Percentiles rank a stretch among this genome's conserved stretches.
These are phyloP conservation scores for Capitella teleta DNA, from an alignment of 1,140 invertebrate genomes.

Conservation along the genomic window DNA sequence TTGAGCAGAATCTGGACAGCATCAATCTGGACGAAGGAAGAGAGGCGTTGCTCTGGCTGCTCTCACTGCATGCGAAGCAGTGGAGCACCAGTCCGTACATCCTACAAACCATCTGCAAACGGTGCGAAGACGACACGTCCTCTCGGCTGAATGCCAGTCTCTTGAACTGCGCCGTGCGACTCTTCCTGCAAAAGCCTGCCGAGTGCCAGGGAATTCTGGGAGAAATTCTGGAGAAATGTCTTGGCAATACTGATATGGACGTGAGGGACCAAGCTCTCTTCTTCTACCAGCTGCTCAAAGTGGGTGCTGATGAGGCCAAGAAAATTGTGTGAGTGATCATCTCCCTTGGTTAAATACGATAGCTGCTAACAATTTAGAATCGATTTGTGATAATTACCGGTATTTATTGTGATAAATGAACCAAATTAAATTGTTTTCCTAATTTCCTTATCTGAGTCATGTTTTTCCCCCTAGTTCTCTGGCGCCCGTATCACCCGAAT, in stretches of 20 bases:
- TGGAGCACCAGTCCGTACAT: constrained; percentile 17
- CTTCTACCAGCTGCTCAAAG: constrained; percentile 19
- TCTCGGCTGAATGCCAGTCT: constrained; percentile 15
- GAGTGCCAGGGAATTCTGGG: constrained; percentile 22
- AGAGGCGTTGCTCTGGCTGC: constrained; percentile 16
- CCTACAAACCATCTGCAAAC: constrained; percentile 16
- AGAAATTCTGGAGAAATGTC: constrained; percentile 17
- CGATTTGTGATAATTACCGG: no score
- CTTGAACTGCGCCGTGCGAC: constrained; percentile 13
- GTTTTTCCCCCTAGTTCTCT: no score
- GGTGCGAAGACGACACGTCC: constrained; percentile 13
- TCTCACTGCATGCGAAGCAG: constrained; percentile 17
- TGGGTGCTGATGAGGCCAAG: constrained; percentile 12
- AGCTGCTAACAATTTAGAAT: no score
- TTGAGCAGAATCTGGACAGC: constrained; percentile 7
- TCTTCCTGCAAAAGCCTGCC: constrained; percentile 19
- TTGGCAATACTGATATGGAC: constrained; percentile 14
- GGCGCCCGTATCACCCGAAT: no score
- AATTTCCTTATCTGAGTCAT: no score
- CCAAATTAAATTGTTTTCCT: no score
- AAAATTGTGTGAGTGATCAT: constrained; percentile 12
- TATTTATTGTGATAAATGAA: no score
- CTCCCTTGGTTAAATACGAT: no score
- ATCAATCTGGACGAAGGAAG: constrained; percentile 10
- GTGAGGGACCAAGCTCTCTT: constrained; percentile 16